Evolutionary conservation across 2,888 invertebrate species (phyloP), one percentile per base, ranked within the genome.

Genomic region (Drosophila niveifrons): DNA sequence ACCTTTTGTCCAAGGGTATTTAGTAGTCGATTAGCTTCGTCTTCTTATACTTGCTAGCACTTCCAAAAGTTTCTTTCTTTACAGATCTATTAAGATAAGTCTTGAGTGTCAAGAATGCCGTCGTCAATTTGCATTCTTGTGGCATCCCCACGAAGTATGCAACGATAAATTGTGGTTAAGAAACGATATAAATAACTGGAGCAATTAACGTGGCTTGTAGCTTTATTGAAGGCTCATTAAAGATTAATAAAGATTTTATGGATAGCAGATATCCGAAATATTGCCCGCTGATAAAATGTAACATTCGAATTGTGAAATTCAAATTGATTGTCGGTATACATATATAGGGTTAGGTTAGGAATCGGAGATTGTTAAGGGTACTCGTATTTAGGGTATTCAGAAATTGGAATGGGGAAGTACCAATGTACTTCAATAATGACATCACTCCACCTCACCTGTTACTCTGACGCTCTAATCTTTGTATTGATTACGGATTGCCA

Each of bases 71-170:
- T 36, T 51, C 23, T 23, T 10, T 1, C 10, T 23, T 23, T 13
- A 0, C 13, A 13, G 13, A 39, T 36, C 39, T 15, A 23, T 34
- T 3, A 9, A 36, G 36, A 36, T 36, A 36, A 36, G 3, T 47
- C 4, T 13, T 0, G 6, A 47, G 4, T 17, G 6, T 18, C 7
- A 39, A 11, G 23, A 29, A n/a, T 2, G 2, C 36, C 2, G 0
- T 11, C 44, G 46, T 13, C 28, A 31, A 23, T 36, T 15, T 17
- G 2, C 0, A 18, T 9, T 18, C 39, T 44, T 47, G 7, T 6
- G 11, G 1, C 3, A 6, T 48, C 64, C 43, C 73, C 70, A 29
- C 46, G 34, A 70, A 50, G 75, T 74, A 74, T 75, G 73, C 73
- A 57, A 75, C 23, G 31, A 34, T 29, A 51, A 41, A 44, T 56